A percentile compares a stretch with the other conserved stretches of the same genome.
Conservation (phyloP, 2,797 vertebrate species). For the Mus minutoides region DNA sequence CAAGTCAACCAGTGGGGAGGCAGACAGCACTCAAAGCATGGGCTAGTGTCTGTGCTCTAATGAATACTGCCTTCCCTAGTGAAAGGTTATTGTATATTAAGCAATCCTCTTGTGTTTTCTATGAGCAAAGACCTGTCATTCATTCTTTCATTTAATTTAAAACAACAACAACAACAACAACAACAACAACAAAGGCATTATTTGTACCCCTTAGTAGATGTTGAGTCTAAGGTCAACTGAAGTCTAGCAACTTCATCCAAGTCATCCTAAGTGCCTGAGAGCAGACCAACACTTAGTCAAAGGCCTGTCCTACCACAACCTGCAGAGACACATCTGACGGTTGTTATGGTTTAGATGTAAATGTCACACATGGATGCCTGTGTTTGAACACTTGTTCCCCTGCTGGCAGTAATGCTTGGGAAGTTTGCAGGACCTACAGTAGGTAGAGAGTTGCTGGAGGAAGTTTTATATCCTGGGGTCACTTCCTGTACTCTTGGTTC, state of each 20-base stretch:
- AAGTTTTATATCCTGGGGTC: too few species aligned
- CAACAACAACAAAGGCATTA: not conserved
- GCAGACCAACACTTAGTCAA: not conserved
- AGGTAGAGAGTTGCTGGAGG: not conserved
- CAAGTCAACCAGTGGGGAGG: not conserved
- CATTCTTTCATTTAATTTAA: not conserved
- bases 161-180: not conserved
- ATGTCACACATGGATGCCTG: not conserved
- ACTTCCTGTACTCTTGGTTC: not conserved
- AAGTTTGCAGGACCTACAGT: not conserved
- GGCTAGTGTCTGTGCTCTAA: not conserved
- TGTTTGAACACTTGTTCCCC: not conserved
- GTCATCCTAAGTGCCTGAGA: not conserved
- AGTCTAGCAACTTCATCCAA: not conserved
- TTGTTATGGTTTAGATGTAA: too few species aligned
- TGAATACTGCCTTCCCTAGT: not conserved
- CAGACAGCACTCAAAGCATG: not conserved
- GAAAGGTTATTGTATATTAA: not conserved
- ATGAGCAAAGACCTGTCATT: not conserved
- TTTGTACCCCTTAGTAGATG: not conserved
- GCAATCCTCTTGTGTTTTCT: not conserved
- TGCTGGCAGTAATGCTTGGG: too few species aligned
- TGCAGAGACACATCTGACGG: not conserved
- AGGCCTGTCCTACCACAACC: not conserved
- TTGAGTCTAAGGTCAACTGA: not conserved